Evolutionary conservation across 2,888 invertebrate genomes (phyloP).

Genomic region (Cerastoderma edule): DNA sequence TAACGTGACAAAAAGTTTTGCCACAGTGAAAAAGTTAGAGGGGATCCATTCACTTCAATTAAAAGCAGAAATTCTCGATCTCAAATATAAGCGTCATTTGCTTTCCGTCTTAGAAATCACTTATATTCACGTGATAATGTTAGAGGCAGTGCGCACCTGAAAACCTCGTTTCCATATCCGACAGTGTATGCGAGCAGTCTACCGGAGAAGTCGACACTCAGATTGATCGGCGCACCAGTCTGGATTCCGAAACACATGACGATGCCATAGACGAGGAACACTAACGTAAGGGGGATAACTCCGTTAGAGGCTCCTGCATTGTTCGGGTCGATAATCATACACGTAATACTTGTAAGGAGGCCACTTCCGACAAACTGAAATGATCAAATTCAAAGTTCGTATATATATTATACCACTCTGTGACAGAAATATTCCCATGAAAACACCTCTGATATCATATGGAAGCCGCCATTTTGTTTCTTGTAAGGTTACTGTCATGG

Average conservation of each 20-base stretch:
- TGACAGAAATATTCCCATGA: too few relatives aligned
- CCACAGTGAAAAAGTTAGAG: not conserved
- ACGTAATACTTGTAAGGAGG: slow-evolving; percentile 40
- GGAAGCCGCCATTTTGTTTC: too few relatives aligned
- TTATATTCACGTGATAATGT: not conserved
- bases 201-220: slow-evolving; percentile 49
- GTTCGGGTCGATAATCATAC: slow-evolving; percentile 42
- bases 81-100: not conserved
- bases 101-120: not conserved
- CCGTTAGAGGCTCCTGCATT: slow-evolving; percentile 43
- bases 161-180: slow-evolving; percentile 55
- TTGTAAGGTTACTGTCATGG: too few relatives aligned
- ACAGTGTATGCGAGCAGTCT: slow-evolving; percentile 33
- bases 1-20: too few relatives aligned
- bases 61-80: not conserved
- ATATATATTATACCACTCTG: too few relatives aligned
- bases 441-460: too few relatives aligned
- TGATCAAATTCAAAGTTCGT: too few relatives aligned
- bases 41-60: not conserved
- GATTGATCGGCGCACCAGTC: slow-evolving; percentile 54
- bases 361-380: slow-evolving; percentile 49
- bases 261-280: slow-evolving; percentile 47
- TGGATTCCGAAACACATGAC: slow-evolving; percentile 46
- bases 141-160: slow-evolving; percentile 35
- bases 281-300: slow-evolving; percentile 39